phyloP scores from a whole-genome alignment of 2,888 invertebrate species.

The Serripes groenlandicus region DNA sequence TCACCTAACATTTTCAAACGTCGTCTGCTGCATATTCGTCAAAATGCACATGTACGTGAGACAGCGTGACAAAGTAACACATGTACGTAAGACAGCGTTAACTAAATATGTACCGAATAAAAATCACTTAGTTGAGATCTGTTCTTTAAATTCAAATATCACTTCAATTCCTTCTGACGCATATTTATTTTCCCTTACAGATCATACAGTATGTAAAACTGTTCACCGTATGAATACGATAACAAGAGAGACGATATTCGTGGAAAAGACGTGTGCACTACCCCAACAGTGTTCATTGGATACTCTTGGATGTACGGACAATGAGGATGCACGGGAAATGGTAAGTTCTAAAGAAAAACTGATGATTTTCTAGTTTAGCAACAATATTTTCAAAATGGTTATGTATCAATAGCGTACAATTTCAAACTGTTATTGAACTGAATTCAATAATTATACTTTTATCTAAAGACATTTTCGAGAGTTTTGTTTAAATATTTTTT shows the following conservation, averaged over 20 bases:
- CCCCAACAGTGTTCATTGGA: constrained; percentile 89
- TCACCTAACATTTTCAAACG: no score
- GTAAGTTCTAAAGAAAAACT: constrained; percentile 34
- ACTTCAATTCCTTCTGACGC: neutral
- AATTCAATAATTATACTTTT: no score
- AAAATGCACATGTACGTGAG: no score
- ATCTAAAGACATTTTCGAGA: no score
- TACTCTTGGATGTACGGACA: constrained; percentile 88
- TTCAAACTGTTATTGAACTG: no score
- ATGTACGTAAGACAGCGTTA: no score
- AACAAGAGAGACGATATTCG: constrained; percentile 89
- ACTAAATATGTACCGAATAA: neutral
- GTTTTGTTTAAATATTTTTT: no score
- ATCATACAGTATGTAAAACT: constrained; percentile 71
- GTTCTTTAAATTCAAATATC: neutral
- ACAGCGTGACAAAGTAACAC: no score
- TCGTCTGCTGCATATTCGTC: no score
- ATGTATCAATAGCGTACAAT: no score
- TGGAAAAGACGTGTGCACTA: constrained; percentile 90
- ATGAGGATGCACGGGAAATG: constrained; percentile 20
- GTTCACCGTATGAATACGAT: constrained; percentile 62
- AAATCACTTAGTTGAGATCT: neutral
- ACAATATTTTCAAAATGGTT: no score
- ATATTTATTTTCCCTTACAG: constrained; percentile 40
- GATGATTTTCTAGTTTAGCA: no score